A percentile compares a stretch with the other conserved stretches of the same genome.
Conservation (phyloP, 2,113 vertebrate genomes). For the Gulo gulo region DNA sequence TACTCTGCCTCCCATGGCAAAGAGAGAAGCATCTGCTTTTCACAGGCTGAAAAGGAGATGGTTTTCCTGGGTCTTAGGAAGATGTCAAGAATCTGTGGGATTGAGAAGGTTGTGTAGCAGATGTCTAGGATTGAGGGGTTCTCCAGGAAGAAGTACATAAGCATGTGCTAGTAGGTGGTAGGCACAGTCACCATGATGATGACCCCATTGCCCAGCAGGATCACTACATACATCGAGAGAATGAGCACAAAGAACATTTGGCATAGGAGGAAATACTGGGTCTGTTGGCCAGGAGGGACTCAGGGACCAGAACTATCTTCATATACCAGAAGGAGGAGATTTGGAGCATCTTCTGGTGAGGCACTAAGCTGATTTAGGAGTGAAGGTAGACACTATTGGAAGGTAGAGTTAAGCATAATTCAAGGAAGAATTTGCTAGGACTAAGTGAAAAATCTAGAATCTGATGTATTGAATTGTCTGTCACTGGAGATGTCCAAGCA, state of each 20-base stretch:
- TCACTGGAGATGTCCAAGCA: not conserved
- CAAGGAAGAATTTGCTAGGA: not conserved
- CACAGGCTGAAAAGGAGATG: slow-evolving; percentile 51
- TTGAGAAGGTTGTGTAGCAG: slow-evolving; percentile 1
- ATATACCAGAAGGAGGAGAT: not conserved
- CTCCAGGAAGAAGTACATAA: too few relatives aligned
- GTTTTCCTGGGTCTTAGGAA: slow-evolving; percentile 52
- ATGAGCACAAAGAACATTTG: slow-evolving; percentile 39
- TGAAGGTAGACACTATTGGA: not conserved
- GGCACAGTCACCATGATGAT: too few relatives aligned
- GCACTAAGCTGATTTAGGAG: not conserved
- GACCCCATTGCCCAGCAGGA: too few relatives aligned
- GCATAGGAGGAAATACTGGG: not conserved
- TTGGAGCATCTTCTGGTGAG: not conserved
- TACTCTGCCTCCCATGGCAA: slow-evolving; percentile 57
- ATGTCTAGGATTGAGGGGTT: too few relatives aligned
- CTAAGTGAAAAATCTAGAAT: not conserved
- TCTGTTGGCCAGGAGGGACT: not conserved
- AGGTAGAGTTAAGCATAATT: not conserved
- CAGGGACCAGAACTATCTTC: not conserved
- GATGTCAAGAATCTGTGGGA: slow-evolving; percentile 40
- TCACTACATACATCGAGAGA: not conserved
- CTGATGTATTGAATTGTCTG: not conserved
- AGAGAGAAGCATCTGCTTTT: slow-evolving; percentile 62
- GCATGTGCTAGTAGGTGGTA: not conserved